These are phyloP conservation scores for Neelides folsomi DNA, from an alignment of 2,888 invertebrate species.

Conservation along the genomic window DNA sequence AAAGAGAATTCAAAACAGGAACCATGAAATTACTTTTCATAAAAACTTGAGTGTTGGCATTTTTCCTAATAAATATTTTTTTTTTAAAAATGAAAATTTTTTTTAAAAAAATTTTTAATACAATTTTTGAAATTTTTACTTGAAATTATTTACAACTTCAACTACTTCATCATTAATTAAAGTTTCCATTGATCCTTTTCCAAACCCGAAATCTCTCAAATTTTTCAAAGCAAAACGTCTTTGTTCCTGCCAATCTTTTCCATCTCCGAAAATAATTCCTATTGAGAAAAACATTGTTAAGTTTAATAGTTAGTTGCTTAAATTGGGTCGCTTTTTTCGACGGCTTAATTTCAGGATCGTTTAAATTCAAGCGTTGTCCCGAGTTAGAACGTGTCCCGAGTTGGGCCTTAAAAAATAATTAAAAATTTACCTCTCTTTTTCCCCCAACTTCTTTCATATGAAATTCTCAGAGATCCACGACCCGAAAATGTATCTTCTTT, in stretches of 20 bases:
- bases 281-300: too few species aligned
- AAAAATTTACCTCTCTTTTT: neutral
- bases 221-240: too few species aligned
- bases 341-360: too few species aligned
- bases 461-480: neutral
- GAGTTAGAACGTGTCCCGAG: neutral
- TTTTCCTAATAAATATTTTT: constrained; percentile 16
- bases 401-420: neutral
- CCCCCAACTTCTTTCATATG: neutral
- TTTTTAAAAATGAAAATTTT: too few species aligned
- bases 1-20: constrained; percentile 24
- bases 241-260: too few species aligned
- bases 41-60: constrained; percentile 18
- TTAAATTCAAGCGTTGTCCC: too few species aligned
- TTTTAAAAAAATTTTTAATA: too few species aligned
- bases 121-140: neutral
- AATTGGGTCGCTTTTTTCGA: too few species aligned
- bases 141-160: neutral
- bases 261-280: too few species aligned
- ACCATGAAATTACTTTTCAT: constrained; percentile 23
- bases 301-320: too few species aligned
- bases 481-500: neutral
- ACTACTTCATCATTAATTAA: neutral
- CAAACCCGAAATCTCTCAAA: too few species aligned
- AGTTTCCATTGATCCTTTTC: too few species aligned